Base-by-base conservation (phyloP, 2,113 vertebrate genomes). In the Syrrhaptes paradoxus region DNA sequence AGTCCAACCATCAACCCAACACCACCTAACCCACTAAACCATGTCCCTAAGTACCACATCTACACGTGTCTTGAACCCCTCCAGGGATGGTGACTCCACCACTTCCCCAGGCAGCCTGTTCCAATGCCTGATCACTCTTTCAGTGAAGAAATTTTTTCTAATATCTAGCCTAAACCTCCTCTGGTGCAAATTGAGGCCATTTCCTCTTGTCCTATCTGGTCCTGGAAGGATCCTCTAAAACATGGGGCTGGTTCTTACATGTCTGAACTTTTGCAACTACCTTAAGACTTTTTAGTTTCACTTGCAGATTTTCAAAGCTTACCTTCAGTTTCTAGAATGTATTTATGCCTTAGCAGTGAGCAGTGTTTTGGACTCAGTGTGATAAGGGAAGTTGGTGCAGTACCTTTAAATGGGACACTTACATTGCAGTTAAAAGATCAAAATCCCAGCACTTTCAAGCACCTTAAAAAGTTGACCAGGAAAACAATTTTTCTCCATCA, bases 221-320 rank as follows among this genome's bases (percentile, higher is more conserved):
- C 20, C 43, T 55, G 29, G 31, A 80, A 66, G 5, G 16, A 46
- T 80, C 26, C 48, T 67, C 21, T 45, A 55, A 65, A 75, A 71
- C 15, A 46, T 0, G 3, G 3, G 6, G 3, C 4, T 72, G 26
- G 2, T 57, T 78, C 55, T 74, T 66, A n/a, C 1, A 19, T 5
- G 10, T 29, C 61, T 51, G 16, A 76, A 74, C 17, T 67, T 85
- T 16, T 31, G 11, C 41, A 67, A 48, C 18, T 80, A 31, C 67
- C 19, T 19, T n/a, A 83, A 71, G 55, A 52, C 32, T 31, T 45
- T 11, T 51, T 51, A 25, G 32, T 31, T 90, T 79, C 49, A 46
- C 21, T 36, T 51, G 45, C 26, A 68, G 45, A 36, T 67, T 71
- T 93, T 59, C 55, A 80, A 73, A 62, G 54, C 17, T 75, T 61